Evolutionary conservation across 1,140 invertebrate species (phyloP).

Genomic region (Drosophila arizonae): DNA sequence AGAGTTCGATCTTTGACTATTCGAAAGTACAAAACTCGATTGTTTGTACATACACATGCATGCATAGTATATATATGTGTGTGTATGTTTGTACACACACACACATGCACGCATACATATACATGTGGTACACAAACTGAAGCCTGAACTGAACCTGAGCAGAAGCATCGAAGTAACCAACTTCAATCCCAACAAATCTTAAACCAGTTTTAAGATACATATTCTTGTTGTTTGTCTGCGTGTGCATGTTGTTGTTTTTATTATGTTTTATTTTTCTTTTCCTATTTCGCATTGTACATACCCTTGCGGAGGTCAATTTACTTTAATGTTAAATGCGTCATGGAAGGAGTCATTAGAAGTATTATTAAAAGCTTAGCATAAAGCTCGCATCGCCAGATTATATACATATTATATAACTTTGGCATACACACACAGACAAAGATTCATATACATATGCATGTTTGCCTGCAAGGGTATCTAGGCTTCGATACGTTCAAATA

Average conservation of each 20-base stretch:
- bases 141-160: conserved; percentile 38
- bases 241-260: conserved; percentile 13
- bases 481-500: not conserved
- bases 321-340: not conserved
- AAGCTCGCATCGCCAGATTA: too few relatives aligned
- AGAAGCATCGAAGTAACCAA: conserved; percentile 66
- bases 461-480: not conserved
- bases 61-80: not conserved
- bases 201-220: conserved; percentile 81
- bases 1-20: conserved; percentile 34
- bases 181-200: conserved; percentile 75
- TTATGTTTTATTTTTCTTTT: conserved; percentile 39
- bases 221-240: conserved; percentile 54
- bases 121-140: conserved; percentile 30
- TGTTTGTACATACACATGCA: conserved; percentile 11
- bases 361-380: too few relatives aligned
- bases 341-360: too few relatives aligned
- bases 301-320: not conserved
- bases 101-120: conserved; percentile 17
- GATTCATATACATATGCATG: not conserved
- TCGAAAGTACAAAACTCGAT: conserved; percentile 40
- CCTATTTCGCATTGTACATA: conserved; percentile 56
- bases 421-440: not conserved
- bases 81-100: not conserved
- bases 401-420: not conserved